These are phyloP conservation scores for Andrena marginata DNA, from an alignment of 2,888 invertebrate genomes.

Conservation along the genomic window DNA sequence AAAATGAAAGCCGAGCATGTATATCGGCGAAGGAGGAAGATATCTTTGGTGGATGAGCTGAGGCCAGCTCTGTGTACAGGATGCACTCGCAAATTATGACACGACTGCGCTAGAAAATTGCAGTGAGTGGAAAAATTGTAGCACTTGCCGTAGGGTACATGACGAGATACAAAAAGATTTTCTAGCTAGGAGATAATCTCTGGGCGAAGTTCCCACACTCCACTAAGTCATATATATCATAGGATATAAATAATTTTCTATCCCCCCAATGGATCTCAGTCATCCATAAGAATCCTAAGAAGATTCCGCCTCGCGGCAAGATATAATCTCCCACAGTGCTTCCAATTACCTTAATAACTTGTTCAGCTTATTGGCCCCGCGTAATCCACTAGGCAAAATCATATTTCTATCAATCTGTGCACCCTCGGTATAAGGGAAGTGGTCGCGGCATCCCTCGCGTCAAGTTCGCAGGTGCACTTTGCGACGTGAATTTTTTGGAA, in stretches of 20 bases:
- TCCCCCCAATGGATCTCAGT: no score
- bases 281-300: no score
- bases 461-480: background rate
- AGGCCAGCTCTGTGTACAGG: background rate
- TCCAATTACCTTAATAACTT: slow-evolving; percentile 30
- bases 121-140: background rate
- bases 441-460: no score
- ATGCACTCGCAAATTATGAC: background rate
- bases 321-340: slow-evolving; percentile 9
- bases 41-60: slow-evolving; percentile 7
- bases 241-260: no score
- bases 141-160: background rate
- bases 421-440: background rate
- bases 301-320: no score
- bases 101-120: background rate
- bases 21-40: background rate
- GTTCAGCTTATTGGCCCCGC: slow-evolving; percentile 14
- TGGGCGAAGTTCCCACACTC: no score
- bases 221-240: no score
- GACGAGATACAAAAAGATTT: background rate
- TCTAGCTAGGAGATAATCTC: background rate
- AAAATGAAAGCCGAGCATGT: slow-evolving; percentile 50
- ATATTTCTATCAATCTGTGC: background rate
- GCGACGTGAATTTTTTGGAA: background rate
- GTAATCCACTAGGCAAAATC: slow-evolving; percentile 4